Evolutionary conservation across 2,797 vertebrate species (phyloP).

Genomic region (Gephyroberyx darwinii): DNA sequence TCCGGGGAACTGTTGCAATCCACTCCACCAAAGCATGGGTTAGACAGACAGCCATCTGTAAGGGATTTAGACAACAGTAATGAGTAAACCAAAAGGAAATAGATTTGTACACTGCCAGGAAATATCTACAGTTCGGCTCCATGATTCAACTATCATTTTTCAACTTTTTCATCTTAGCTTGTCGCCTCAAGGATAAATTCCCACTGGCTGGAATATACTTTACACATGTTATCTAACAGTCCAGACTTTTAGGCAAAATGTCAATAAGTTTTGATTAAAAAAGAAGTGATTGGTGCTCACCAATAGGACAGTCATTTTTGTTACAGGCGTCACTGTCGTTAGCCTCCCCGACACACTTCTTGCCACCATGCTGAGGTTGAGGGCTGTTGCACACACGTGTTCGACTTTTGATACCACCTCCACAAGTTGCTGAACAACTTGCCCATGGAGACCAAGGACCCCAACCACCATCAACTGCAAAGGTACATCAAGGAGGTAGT

Average conservation of each 20-base stretch:
- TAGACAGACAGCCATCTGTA: constrained; percentile 95
- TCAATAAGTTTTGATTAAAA: not conserved
- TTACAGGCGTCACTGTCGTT: constrained; percentile 89
- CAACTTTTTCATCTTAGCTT: constrained; percentile 18
- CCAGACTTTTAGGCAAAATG: not conserved
- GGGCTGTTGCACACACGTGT: constrained; percentile 92
- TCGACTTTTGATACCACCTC: constrained; percentile 89
- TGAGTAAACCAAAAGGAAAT: constrained; percentile 31
- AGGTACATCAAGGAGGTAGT: constrained; percentile 4
- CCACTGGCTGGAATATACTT: not conserved
- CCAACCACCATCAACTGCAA: constrained; percentile 93
- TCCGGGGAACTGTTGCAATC: constrained; percentile 93
- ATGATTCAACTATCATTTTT: constrained; percentile 21
- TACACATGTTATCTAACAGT: not conserved
- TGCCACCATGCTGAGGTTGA: constrained; percentile 88
- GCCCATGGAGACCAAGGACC: constrained; percentile 99
- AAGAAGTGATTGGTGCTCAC: constrained; percentile 75
- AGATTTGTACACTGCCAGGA: constrained; percentile 18
- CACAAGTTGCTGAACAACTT: constrained; percentile 90
- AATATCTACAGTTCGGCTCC: not conserved
- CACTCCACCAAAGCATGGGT: constrained; percentile 94
- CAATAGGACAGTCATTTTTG: constrained; percentile 88
- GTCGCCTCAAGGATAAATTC: constrained; percentile 9
- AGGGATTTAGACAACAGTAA: constrained; percentile 38
- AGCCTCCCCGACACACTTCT: constrained; percentile 86